phyloP scores from a whole-genome alignment of 1,140 invertebrate genomes.

The Neodiprion lecontei region DNA sequence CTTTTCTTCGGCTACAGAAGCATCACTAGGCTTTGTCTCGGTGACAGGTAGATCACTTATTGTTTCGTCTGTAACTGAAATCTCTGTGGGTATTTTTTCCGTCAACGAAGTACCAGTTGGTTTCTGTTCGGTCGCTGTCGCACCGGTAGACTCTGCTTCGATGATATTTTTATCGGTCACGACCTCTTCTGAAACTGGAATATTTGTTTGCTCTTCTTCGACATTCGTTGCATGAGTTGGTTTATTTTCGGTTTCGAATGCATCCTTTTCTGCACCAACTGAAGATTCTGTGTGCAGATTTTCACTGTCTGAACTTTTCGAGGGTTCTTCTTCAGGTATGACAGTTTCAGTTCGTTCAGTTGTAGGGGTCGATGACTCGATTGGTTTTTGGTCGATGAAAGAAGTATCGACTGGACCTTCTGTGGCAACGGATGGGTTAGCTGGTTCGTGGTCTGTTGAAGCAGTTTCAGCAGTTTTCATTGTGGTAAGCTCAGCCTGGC shows the following conservation, averaged over 20 bases:
- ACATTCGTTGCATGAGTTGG: slow-evolving; percentile 14
- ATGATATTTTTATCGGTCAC: slow-evolving; percentile 3
- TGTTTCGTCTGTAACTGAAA: slow-evolving; percentile 31
- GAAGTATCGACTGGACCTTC: background rate
- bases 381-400: background rate
- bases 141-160: slow-evolving; percentile 18
- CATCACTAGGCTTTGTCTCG: slow-evolving; percentile 20
- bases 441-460: background rate
- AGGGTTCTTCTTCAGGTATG: slow-evolving; percentile 21
- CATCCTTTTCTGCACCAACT: slow-evolving; percentile 14
- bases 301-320: slow-evolving; percentile 21
- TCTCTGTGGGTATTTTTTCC: slow-evolving; percentile 27
- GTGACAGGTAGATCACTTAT: slow-evolving; percentile 23
- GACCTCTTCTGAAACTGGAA: slow-evolving; percentile 11
- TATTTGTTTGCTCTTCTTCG: slow-evolving; percentile 15
- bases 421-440: slow-evolving; percentile 3
- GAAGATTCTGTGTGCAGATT: slow-evolving; percentile 11
- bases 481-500: background rate
- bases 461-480: background rate
- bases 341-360: slow-evolving; percentile 12
- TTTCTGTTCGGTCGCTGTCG: slow-evolving; percentile 12
- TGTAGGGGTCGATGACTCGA: background rate
- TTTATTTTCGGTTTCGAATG: slow-evolving; percentile 17
- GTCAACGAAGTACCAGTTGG: slow-evolving; percentile 18
- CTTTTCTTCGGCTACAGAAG: slow-evolving; percentile 12